phyloP scores from a whole-genome alignment of 2,797 vertebrate genomes.

The Sebastes minor region DNA sequence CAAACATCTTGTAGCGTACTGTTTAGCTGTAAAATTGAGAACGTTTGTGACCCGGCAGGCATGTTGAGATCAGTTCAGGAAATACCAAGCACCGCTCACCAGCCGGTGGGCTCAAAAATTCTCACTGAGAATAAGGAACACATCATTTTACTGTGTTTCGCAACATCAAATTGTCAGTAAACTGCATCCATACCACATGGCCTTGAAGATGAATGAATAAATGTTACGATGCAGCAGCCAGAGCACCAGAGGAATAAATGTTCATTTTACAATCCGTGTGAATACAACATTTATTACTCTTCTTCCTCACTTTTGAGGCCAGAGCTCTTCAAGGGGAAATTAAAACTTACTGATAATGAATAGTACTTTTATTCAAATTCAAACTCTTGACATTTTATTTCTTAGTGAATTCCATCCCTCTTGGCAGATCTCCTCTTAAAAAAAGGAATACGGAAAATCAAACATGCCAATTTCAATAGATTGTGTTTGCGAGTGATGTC shows the following conservation, averaged over 20 bases:
- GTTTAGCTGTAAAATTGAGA: no score
- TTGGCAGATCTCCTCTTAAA: background rate
- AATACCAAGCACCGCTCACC: no score
- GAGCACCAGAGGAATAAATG: background rate
- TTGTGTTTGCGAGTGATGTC: conserved; percentile 19
- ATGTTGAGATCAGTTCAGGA: no score
- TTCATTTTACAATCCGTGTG: conserved; percentile 18
- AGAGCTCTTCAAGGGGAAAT: background rate
- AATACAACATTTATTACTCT: conserved; percentile 19
- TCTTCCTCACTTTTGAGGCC: background rate
- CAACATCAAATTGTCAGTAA: background rate
- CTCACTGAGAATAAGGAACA: background rate
- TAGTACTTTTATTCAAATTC: conserved; percentile 21
- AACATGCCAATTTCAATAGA: conserved; percentile 19
- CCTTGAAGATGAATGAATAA: background rate
- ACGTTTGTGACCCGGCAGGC: no score
- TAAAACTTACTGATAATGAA: conserved; percentile 13
- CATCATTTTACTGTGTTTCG: background rate
- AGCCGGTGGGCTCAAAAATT: background rate
- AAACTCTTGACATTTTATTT: conserved; percentile 33
- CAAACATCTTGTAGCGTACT: no score
- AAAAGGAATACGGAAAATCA: conserved; percentile 18
- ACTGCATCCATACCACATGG: background rate
- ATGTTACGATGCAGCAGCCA: background rate
- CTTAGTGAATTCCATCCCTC: conserved; percentile 4